Percentiles rank a stretch among this genome's conserved stretches.
These are phyloP conservation scores for Okapia johnstoni DNA, from an alignment of 2,113 vertebrate genomes.

Conservation along the genomic window DNA sequence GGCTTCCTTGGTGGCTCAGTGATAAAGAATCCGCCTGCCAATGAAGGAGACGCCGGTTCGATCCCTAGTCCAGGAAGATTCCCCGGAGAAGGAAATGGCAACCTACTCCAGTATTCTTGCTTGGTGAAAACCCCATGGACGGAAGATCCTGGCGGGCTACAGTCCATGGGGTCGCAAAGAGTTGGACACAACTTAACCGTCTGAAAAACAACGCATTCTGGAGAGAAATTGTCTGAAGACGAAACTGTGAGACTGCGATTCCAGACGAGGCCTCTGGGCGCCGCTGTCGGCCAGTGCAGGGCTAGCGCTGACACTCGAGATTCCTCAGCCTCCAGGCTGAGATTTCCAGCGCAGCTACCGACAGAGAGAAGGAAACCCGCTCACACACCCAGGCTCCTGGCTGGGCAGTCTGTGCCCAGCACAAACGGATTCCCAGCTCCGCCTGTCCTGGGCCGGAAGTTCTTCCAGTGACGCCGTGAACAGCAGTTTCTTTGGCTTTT, in stretches of 20 bases:
- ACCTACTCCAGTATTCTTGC: not conserved
- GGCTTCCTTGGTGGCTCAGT: not conserved
- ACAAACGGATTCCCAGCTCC: not conserved
- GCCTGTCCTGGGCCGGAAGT: not conserved
- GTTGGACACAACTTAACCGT: not conserved
- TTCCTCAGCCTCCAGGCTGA: not conserved
- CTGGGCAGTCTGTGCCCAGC: not conserved
- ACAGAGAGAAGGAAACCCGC: not conserved
- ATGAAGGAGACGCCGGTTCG: not conserved
- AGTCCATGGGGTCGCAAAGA: not conserved
- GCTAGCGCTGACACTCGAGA: not conserved
- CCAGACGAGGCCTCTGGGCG: conserved; percentile 38
- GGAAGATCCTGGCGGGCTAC: not conserved
- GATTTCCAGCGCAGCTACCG: not conserved
- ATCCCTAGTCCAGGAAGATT: not conserved
- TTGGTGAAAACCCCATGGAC: not conserved
- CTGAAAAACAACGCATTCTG: not conserved
- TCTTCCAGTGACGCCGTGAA: not conserved
- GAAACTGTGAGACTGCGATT: not conserved
- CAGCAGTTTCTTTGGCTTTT: not conserved
- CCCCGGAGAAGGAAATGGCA: not conserved
- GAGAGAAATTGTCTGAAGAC: not conserved
- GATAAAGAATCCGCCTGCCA: not conserved
- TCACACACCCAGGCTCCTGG: not conserved
- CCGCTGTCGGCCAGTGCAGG: conserved; percentile 70